Evolutionary conservation across 2,113 vertebrate genomes (phyloP).

Genomic region (Platichthys flesus): DNA sequence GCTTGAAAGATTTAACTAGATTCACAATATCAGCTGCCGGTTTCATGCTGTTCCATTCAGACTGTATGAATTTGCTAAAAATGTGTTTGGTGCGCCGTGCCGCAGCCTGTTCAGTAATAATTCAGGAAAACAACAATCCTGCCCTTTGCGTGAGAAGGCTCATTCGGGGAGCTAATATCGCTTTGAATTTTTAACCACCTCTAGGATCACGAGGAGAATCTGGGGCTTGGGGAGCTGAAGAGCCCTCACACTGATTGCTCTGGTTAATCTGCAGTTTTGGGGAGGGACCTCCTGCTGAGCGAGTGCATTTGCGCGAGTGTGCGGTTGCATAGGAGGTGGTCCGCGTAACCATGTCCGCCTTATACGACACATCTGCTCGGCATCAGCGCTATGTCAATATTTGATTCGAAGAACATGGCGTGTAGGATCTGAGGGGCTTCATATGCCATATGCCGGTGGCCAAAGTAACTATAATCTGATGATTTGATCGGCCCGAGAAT

Average conservation of each 20-base stretch:
- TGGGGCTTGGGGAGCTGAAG: conserved; percentile 48
- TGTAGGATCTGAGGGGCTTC: conserved; percentile 37
- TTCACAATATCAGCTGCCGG: background rate
- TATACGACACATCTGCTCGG: conserved; percentile 70
- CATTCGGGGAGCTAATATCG: conserved; percentile 40
- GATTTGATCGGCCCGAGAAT: conserved; percentile 58
- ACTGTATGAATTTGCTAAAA: background rate
- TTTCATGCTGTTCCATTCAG: background rate
- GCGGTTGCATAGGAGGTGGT: conserved; percentile 59
- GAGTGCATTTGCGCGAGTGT: conserved; percentile 46
- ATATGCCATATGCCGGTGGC: conserved; percentile 42
- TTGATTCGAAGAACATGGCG: conserved; percentile 31
- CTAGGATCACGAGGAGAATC: conserved; percentile 41
- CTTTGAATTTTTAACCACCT: conserved; percentile 49
- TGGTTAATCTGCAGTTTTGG: conserved; percentile 68
- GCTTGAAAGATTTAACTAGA: background rate
- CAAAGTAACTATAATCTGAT: conserved; percentile 54
- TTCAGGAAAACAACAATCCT: conserved; percentile 11
- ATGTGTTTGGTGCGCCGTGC: background rate
- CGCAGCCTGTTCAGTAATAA: conserved; percentile 20
- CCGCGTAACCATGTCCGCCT: conserved; percentile 52
- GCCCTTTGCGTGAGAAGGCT: conserved; percentile 43
- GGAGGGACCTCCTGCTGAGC: conserved; percentile 53
- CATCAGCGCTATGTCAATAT: conserved; percentile 62
- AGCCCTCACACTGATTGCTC: conserved; percentile 61